phyloP scores from a whole-genome alignment of 2,113 vertebrate genomes.

The Calyptommatus sinebrachiatus region DNA sequence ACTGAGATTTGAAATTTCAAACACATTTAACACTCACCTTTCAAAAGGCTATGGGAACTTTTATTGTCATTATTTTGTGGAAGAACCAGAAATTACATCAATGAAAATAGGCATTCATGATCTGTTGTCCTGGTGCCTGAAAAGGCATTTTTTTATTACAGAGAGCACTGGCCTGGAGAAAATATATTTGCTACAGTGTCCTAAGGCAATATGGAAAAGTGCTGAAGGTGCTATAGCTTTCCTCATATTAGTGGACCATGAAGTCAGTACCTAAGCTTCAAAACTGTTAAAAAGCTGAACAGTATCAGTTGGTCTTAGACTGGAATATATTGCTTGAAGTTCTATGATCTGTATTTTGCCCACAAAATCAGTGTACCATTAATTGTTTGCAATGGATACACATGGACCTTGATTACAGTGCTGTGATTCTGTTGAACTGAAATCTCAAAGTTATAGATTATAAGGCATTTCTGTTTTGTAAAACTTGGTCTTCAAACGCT shows the following conservation, averaged over 20 bases:
- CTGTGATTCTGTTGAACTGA: not conserved
- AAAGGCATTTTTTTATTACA: not conserved
- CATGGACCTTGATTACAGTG: constrained; percentile 10
- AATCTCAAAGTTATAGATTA: not conserved
- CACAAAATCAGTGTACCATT: not conserved
- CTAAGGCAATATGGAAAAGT: not conserved
- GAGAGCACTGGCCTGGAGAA: not conserved
- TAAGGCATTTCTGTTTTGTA: constrained; percentile 42
- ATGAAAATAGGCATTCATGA: constrained; percentile 19
- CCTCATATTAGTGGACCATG: not conserved
- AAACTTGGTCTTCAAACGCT: constrained; percentile 13
- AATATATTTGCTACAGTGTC: not conserved
- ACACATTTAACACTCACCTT: constrained; percentile 3
- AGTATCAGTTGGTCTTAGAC: no score
- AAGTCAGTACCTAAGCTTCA: not conserved
- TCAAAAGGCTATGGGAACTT: not conserved
- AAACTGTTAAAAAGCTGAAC: not conserved
- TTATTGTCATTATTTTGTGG: not conserved
- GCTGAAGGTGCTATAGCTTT: not conserved
- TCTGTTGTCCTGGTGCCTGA: not conserved
- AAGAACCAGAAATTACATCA: not conserved
- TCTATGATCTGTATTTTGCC: constrained; percentile 9
- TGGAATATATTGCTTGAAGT: not conserved
- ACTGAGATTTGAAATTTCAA: not conserved
- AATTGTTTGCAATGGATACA: constrained; percentile 17